Percentiles rank a stretch among this genome's conserved stretches.
Evolutionary conservation across 2,113 vertebrate species (phyloP).

Genomic region (Pangasianodon hypophthalmus): DNA sequence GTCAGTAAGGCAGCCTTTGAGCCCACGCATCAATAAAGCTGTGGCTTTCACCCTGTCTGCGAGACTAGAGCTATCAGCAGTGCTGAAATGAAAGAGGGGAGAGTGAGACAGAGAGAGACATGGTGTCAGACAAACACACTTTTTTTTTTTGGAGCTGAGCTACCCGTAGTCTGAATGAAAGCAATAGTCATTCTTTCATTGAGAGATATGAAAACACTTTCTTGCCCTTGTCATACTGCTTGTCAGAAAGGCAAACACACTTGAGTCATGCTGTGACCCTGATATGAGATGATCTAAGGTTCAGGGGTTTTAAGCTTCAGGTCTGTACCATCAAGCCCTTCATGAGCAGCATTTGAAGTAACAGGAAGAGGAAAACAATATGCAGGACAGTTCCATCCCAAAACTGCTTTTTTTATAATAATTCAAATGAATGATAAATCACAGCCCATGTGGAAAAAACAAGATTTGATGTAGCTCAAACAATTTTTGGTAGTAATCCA

Average conservation of each 20-base stretch:
- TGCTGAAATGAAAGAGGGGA: constrained; percentile 28
- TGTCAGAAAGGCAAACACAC: constrained; percentile 14
- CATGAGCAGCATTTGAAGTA: background rate
- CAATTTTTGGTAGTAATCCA: constrained; percentile 8
- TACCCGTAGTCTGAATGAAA: constrained; percentile 21
- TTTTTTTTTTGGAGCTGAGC: background rate
- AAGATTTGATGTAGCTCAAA: background rate
- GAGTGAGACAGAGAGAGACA: constrained; percentile 31
- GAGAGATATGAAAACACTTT: constrained; percentile 21
- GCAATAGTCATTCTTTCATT: background rate
- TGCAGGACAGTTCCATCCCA: background rate
- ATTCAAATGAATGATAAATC: background rate
- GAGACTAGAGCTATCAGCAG: constrained; percentile 44
- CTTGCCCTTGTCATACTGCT: background rate
- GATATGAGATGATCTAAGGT: background rate
- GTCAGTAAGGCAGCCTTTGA: constrained; percentile 54
- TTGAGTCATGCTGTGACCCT: constrained; percentile 6
- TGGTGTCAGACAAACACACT: constrained; percentile 27
- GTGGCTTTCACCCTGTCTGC: constrained; percentile 44
- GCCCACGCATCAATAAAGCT: constrained; percentile 61
- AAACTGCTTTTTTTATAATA: background rate
- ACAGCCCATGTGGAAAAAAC: background rate
- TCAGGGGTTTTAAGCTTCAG: too few species aligned
- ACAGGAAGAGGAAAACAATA: background rate
- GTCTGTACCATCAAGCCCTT: background rate